Conservation (phyloP, 2,113 vertebrate genomes). For the Myotis brandtii region DNA sequence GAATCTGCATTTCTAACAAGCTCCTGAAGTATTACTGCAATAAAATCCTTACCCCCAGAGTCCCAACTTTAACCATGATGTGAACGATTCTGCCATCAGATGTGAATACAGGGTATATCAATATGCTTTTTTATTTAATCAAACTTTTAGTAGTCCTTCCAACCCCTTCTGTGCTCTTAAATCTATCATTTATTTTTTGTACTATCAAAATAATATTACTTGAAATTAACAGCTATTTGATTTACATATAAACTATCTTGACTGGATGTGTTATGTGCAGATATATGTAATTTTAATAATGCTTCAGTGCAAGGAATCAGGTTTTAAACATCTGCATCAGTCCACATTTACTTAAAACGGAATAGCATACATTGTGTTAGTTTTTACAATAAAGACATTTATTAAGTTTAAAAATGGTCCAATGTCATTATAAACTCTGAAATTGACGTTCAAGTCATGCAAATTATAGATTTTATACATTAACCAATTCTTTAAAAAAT, state of each 20-base stretch:
- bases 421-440: not conserved
- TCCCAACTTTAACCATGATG: fast-evolving
- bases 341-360: not conserved
- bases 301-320: not conserved
- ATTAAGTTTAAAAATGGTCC: not conserved
- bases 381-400: not conserved
- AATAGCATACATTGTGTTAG: not conserved
- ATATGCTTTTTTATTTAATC: not conserved
- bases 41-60: not conserved
- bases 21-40: not conserved
- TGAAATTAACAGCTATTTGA: not conserved
- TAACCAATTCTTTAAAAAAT: not conserved
- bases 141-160: not conserved
- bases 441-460: not conserved
- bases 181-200: not conserved
- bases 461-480: not conserved
- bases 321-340: not conserved
- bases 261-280: not conserved
- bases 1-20: not conserved
- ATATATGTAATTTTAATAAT: not conserved
- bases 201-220: not conserved
- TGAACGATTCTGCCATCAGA: not conserved
- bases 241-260: not conserved
- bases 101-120: not conserved
- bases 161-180: not conserved